A percentile compares a stretch with the other conserved stretches of the same genome.
phyloP scores from a whole-genome alignment of 1,140 invertebrate species.

The Rhagoletis pomonella region DNA sequence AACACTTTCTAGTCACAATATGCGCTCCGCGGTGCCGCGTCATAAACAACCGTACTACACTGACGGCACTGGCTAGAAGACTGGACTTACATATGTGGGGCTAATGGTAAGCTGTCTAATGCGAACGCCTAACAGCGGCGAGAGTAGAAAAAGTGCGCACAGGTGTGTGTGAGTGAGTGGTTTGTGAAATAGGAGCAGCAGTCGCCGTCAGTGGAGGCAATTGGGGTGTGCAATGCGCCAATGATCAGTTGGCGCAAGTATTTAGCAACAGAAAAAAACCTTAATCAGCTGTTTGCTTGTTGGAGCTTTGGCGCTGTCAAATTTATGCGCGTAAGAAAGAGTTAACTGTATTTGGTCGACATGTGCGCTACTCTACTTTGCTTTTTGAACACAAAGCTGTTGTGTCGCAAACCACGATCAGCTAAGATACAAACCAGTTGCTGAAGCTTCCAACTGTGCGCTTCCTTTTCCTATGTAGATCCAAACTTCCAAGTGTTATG shows the following conservation, averaged over 20 bases:
- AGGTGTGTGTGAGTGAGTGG: background rate
- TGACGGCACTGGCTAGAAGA: slow-evolving; percentile 10
- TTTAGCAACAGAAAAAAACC: background rate
- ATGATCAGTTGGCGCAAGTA: background rate
- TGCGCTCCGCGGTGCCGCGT: background rate
- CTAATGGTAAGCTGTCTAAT: slow-evolving; percentile 7
- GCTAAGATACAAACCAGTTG: background rate
- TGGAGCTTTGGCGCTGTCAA: background rate
- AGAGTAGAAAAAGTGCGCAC: background rate
- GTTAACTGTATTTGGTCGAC: background rate
- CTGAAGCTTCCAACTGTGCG: background rate
- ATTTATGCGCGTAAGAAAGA: background rate
- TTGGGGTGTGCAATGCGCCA: background rate
- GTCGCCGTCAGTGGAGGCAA: background rate
- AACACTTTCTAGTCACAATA: background rate
- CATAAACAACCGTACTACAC: background rate
- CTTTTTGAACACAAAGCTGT: background rate
- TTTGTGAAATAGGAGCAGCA: background rate
- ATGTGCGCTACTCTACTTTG: background rate
- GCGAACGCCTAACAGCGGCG: background rate
- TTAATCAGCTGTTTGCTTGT: background rate
- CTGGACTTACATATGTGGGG: slow-evolving; percentile 31
- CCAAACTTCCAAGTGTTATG: background rate
- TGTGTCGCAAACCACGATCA: background rate
- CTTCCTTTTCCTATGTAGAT: background rate